Conservation (phyloP, 2,113 vertebrate genomes). For the Nanorana parkeri region DNA sequence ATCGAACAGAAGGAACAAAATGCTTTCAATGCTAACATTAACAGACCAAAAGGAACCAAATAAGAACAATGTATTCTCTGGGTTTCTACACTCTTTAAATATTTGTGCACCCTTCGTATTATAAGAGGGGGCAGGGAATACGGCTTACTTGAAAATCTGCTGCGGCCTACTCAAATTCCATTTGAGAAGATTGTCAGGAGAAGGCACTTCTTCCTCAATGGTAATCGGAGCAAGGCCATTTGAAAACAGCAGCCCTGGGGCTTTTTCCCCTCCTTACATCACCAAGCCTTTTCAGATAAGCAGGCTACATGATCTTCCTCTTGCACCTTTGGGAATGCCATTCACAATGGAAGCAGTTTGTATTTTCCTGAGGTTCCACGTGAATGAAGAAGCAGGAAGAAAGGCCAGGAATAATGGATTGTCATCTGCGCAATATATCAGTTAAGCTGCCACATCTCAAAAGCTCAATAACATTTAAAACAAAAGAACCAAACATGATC, state of each 20-base stretch:
- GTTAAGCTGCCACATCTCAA: constrained; percentile 27
- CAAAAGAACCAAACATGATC: constrained; percentile 41
- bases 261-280: constrained; percentile 43
- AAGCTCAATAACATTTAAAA: constrained; percentile 39
- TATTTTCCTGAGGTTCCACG: constrained; percentile 53
- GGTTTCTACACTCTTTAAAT: too few species aligned
- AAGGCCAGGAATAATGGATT: constrained; percentile 49
- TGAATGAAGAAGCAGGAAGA: constrained; percentile 52
- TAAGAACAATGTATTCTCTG: too few species aligned
- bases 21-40: too few species aligned
- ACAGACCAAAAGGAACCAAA: too few species aligned
- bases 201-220: constrained; percentile 48
- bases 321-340: constrained; percentile 60
- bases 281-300: constrained; percentile 53
- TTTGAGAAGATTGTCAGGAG: constrained; percentile 38
- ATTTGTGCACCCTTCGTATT: too few species aligned
- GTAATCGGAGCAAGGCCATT: constrained; percentile 36
- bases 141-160: not conserved
- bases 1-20: too few species aligned
- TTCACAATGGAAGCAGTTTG: constrained; percentile 42
- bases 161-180: constrained; percentile 12
- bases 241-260: constrained; percentile 38
- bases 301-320: constrained; percentile 63
- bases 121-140: not conserved
- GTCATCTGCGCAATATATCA: constrained; percentile 50